These are phyloP conservation scores for Crenichthys baileyi DNA, from an alignment of 2,797 vertebrate species.

Conservation along the genomic window DNA sequence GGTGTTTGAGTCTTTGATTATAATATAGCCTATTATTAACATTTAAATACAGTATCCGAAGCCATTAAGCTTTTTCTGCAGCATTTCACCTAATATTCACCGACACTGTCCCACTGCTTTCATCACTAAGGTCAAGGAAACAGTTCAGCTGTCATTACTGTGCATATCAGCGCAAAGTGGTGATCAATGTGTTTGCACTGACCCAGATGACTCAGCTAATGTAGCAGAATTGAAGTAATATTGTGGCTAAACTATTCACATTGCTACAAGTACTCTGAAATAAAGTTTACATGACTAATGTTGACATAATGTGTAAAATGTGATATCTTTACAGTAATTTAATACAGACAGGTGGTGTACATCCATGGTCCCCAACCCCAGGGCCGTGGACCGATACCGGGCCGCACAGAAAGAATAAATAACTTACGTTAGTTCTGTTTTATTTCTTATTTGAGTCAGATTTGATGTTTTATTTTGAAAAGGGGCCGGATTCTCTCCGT, in stretches of 20 bases:
- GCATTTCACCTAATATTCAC: conserved; percentile 59
- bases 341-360: conserved; percentile 6
- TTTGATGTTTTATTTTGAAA: too few species aligned
- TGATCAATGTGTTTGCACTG: conserved; percentile 43
- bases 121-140: conserved; percentile 7
- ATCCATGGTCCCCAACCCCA: too few species aligned
- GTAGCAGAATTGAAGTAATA: neutral
- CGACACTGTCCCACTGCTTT: conserved; percentile 46
- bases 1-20: conserved; percentile 76
- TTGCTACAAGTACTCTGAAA: neutral
- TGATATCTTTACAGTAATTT: conserved; percentile 7
- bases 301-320: neutral
- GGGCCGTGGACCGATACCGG: too few species aligned
- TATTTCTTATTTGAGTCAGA: too few species aligned
- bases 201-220: conserved; percentile 24
- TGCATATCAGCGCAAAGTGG: conserved; percentile 12
- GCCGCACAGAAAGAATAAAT: too few species aligned
- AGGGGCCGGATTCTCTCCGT: too few species aligned
- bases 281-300: neutral
- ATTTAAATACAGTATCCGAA: conserved; percentile 85
- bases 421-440: too few species aligned
- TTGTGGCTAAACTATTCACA: neutral
- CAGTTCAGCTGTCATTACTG: conserved; percentile 3
- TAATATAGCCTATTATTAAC: conserved; percentile 85
- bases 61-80: conserved; percentile 60